Conservation (phyloP, 2,797 vertebrate genomes). For the Artibeus jamaicensis region DNA sequence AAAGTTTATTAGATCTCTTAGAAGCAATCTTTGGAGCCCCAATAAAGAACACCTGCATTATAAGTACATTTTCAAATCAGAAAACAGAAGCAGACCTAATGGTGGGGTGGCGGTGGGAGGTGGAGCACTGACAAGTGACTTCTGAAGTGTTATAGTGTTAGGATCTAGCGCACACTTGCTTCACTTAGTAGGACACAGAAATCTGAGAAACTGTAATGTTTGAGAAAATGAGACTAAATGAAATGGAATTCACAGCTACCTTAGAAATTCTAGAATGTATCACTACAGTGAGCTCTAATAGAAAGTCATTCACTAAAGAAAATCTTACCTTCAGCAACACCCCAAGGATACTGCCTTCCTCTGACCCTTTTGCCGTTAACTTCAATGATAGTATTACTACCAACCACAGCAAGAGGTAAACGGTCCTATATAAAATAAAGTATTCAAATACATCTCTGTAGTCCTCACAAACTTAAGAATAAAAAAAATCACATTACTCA, state of each 20-base stretch:
- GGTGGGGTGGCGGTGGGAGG: not conserved
- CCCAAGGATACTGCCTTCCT: constrained; percentile 98
- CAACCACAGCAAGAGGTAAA: constrained; percentile 97
- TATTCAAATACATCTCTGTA: constrained; percentile 43
- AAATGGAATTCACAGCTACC: not conserved
- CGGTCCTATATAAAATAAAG: constrained; percentile 91
- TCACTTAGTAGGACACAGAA: not conserved
- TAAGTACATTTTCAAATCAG: constrained; percentile 6
- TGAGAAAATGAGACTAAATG: not conserved
- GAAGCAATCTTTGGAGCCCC: not conserved
- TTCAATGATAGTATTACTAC: constrained; percentile 98
- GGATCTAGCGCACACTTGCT: not conserved
- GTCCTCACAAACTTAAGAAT: constrained; percentile 34
- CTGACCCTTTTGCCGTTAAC: constrained; percentile 94
- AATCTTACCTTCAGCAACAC: constrained; percentile 95
- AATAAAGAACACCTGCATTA: not conserved
- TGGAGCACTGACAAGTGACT: not conserved
- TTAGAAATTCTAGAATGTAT: not conserved
- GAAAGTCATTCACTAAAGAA: constrained; percentile 40
- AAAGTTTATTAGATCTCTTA: not conserved
- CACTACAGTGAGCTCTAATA: not conserved
- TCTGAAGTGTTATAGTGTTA: not conserved
- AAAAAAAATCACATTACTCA: constrained; percentile 45
- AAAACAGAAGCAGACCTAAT: not conserved
- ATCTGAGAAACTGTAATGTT: not conserved